Percentiles rank a stretch among this genome's conserved stretches.
phyloP scores from a whole-genome alignment of 1,140 invertebrate genomes.

The Drosophila suzukii region DNA sequence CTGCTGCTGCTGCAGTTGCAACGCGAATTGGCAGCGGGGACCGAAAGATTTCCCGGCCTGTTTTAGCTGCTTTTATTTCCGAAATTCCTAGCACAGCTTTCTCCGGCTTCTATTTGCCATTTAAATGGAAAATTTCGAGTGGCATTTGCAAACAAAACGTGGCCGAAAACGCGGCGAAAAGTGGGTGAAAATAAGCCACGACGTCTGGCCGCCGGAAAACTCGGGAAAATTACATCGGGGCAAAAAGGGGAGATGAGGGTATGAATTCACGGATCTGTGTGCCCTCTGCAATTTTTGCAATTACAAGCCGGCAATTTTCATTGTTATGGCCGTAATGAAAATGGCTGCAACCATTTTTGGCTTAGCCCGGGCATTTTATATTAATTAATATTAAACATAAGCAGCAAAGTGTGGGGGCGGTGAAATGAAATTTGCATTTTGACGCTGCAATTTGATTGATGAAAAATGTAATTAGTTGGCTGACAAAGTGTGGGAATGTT shows the following conservation, averaged over 20 bases:
- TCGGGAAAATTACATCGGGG: conserved; percentile 44
- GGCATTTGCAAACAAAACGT: conserved; percentile 75
- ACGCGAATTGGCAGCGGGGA: conserved; percentile 17
- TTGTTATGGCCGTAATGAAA: conserved; percentile 77
- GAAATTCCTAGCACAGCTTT: conserved; percentile 30
- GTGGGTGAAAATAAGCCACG: conserved; percentile 73
- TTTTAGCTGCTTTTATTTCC: conserved; percentile 31
- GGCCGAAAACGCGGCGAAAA: conserved; percentile 59
- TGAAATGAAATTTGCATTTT: conserved; percentile 66
- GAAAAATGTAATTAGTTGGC: conserved; percentile 70
- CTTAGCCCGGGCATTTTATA: conserved; percentile 71
- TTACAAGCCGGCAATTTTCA: conserved; percentile 69
- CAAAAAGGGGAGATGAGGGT: not conserved
- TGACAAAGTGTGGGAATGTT: conserved; percentile 5
- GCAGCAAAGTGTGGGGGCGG: not conserved
- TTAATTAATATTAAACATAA: conserved; percentile 79
- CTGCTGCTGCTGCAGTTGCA: conserved; percentile 33
- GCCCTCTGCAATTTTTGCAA: conserved; percentile 67
- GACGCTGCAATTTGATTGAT: conserved; percentile 72
- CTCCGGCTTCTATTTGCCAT: conserved; percentile 57
- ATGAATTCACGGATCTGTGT: not conserved
- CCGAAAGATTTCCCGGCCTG: conserved; percentile 28
- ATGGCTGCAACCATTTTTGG: conserved; percentile 65
- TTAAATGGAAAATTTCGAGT: conserved; percentile 73
- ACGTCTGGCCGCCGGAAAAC: conserved; percentile 17